Evolutionary conservation across 2,888 invertebrate genomes (phyloP), one percentile per base, ranked within the genome.

Genomic region (Pharmacophagus antenor): DNA sequence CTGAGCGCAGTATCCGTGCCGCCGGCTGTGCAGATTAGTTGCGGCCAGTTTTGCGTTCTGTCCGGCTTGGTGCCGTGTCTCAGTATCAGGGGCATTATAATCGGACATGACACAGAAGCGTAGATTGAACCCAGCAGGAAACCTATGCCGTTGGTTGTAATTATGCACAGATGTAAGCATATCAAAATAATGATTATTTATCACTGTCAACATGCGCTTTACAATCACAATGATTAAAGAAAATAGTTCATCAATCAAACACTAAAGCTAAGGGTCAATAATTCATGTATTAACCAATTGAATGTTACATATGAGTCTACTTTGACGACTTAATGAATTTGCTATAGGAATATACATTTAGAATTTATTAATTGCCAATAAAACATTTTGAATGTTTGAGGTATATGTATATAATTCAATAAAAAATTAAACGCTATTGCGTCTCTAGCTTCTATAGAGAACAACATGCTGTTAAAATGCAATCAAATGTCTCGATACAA

Each of bases 1-100:
- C 88, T 88, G 42, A 89, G 81, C 0, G 84, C 81, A 0, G 88
- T 87, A 67, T 89, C 90, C 1, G 76, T 70, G 8, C 88, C 88
- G 0, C 87, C 85, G 0, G 88, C 79, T 0, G 86, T 88, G 65
- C 82, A 80, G 5, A 88, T 74, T 22, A 89, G 69, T 64, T 87
- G 87, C 1, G 82, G 74, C 88, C 88, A 88, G 69, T 84, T 82
- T 37, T 79, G 75, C 2, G 66, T 67, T 47, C 79, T 69, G 41
- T 67, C 67, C 15, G 74, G 73, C 6, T 61, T 62, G 50, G 67
- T 65, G 20, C 79, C 76, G 31, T 79, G 71, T 49, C 72, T 70
- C 7, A 69, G 61, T n/a, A 90, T 81, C 1, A 79, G 70, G 0
- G 86, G 84, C 82, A 88, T 83, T 52, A 88, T 68, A 18, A 89